These are phyloP conservation scores for Sphyrna mokarran DNA, from an alignment of 2,113 vertebrate genomes.

Conservation along the genomic window DNA sequence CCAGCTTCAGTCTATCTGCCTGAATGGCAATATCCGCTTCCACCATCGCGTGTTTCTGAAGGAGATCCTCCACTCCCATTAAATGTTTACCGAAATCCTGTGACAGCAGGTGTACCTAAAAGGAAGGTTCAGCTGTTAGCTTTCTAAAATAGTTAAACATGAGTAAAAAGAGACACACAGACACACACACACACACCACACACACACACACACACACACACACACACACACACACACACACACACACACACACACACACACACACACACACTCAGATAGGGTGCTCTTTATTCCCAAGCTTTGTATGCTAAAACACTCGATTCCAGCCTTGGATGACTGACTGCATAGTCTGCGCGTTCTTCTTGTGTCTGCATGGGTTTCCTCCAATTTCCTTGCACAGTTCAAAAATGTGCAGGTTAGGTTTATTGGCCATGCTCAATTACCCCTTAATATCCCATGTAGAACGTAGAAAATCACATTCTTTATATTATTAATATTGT, in stretches of 20 bases:
- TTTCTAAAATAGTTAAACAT: background rate
- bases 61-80: constrained; percentile 82
- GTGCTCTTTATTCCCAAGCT: no score
- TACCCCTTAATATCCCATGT: no score
- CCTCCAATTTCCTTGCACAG: no score
- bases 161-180: background rate
- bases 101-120: constrained; percentile 70
- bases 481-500: background rate
- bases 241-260: no score
- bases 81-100: constrained; percentile 87
- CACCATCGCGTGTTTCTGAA: constrained; percentile 82
- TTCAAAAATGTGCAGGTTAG: no score
- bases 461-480: background rate
- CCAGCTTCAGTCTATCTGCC: constrained; percentile 70
- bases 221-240: background rate
- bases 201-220: no score
- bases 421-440: no score
- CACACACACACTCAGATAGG: no score
- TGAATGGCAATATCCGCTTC: constrained; percentile 84
- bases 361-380: no score
- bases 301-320: no score
- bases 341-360: no score
- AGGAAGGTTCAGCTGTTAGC: background rate
- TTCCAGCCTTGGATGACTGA: no score
- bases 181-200: background rate